These are phyloP conservation scores for Strix aluco DNA, from an alignment of 2,113 vertebrate genomes.

Conservation along the genomic window DNA sequence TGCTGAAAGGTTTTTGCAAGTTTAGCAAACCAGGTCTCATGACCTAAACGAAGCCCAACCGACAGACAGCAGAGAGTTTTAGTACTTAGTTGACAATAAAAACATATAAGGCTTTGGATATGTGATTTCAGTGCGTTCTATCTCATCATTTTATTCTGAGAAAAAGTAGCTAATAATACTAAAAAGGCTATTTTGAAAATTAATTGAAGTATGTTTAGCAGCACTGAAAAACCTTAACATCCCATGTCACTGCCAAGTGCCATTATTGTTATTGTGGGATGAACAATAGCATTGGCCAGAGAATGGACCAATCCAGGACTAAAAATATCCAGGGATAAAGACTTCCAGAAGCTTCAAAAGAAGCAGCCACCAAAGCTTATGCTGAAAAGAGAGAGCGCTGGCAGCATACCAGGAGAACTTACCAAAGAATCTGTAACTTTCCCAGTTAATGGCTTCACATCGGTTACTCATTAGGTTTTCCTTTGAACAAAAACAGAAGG, in stretches of 20 bases:
- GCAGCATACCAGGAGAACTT: neutral
- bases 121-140: neutral
- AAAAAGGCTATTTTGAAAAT: constrained; percentile 6
- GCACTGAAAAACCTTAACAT: neutral
- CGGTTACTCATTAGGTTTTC: constrained; percentile 13
- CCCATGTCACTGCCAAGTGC: neutral
- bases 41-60: neutral
- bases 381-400: neutral
- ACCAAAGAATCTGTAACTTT: neutral
- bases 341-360: constrained; percentile 57
- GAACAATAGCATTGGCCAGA: neutral
- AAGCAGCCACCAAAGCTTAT: neutral
- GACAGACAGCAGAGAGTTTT: neutral
- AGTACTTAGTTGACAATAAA: neutral
- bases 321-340: constrained; percentile 53
- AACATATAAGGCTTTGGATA: neutral
- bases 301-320: neutral
- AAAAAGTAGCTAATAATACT: neutral
- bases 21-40: neutral
- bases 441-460: neutral
- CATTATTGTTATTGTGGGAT: constrained; percentile 14
- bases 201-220: neutral
- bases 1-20: neutral
- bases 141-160: neutral
- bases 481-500: constrained; percentile 2